Percentiles rank a stretch among this genome's conserved stretches.
These are phyloP conservation scores for Bergia sp. DNA, from an alignment of 92 coral and sea anemone species.

Conservation along the genomic window DNA sequence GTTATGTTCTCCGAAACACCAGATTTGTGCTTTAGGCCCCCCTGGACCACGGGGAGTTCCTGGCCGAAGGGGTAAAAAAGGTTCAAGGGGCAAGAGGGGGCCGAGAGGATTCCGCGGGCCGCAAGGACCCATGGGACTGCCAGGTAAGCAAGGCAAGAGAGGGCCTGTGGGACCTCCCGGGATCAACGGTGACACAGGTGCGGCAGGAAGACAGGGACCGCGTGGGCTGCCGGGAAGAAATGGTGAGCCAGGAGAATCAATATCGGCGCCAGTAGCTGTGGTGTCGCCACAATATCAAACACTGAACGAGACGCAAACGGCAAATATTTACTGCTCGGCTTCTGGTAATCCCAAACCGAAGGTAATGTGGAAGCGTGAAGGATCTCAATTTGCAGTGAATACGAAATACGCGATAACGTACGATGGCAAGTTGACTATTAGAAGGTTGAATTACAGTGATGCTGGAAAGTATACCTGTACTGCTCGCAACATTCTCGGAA, in stretches of 20 bases:
- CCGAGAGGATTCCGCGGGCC: slow-evolving; percentile 28
- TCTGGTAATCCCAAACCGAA: slow-evolving; percentile 46
- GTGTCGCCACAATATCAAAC: slow-evolving; percentile 16
- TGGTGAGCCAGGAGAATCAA: slow-evolving; percentile 36
- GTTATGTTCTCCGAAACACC: slow-evolving; percentile 3
- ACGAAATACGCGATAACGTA: slow-evolving; percentile 13
- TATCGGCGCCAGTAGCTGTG: slow-evolving; percentile 35
- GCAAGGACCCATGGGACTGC: slow-evolving; percentile 31
- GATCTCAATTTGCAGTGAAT: not conserved
- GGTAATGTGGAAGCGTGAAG: slow-evolving; percentile 34
- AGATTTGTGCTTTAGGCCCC: not conserved
- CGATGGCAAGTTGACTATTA: slow-evolving; percentile 15
- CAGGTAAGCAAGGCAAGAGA: slow-evolving; percentile 41
- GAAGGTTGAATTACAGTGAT: slow-evolving; percentile 29
- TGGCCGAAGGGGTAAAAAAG: not conserved
- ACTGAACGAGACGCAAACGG: slow-evolving; percentile 26
- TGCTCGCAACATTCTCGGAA: slow-evolving; percentile 42
- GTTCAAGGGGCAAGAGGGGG: slow-evolving; percentile 19
- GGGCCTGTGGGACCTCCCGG: slow-evolving; percentile 39
- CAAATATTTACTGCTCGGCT: slow-evolving; percentile 34
- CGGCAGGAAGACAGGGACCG: slow-evolving; percentile 23
- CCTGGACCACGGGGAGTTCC: not conserved
- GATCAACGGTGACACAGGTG: slow-evolving; percentile 8
- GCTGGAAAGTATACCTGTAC: slow-evolving; percentile 39
- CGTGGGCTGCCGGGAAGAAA: slow-evolving; percentile 33